Conservation (phyloP, 2,113 vertebrate species). For the Gyps fulvus region DNA sequence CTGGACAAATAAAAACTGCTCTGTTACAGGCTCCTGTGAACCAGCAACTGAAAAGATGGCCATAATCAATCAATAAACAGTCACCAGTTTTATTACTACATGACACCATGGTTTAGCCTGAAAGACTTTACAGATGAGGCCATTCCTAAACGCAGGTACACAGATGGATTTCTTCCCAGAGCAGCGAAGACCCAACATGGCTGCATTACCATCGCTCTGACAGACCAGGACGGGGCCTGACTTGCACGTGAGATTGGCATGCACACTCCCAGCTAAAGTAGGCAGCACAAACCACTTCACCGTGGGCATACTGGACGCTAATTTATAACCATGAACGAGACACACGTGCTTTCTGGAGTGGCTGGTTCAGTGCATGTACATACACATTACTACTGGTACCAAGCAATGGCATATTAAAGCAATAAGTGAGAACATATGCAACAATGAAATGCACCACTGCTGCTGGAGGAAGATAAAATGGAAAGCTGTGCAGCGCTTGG, state of each 20-base stretch:
- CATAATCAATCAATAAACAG: not conserved
- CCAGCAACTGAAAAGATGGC: not conserved
- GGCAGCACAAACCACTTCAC: not conserved
- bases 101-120: not conserved
- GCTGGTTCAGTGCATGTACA: not conserved
- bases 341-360: not conserved
- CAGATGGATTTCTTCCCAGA: not conserved
- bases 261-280: rapidly evolving
- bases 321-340: not conserved
- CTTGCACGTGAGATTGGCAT: rapidly evolving
- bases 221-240: rapidly evolving
- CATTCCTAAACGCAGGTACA: not conserved
- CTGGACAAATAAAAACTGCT: not conserved
- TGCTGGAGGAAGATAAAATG: slow-evolving; percentile 35
- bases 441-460: slow-evolving; percentile 12
- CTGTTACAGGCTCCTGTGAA: not conserved
- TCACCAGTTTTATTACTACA: not conserved
- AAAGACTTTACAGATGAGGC: not conserved
- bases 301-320: not conserved
- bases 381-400: not conserved
- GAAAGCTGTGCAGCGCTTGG: not conserved
- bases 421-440: slow-evolving; percentile 40
- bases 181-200: not conserved
- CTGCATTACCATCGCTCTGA: rapidly evolving
- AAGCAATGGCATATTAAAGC: not conserved